These are phyloP conservation scores for Aphaenogaster ashmeadi DNA, from an alignment of 1,140 invertebrate species.

Conservation along the genomic window DNA sequence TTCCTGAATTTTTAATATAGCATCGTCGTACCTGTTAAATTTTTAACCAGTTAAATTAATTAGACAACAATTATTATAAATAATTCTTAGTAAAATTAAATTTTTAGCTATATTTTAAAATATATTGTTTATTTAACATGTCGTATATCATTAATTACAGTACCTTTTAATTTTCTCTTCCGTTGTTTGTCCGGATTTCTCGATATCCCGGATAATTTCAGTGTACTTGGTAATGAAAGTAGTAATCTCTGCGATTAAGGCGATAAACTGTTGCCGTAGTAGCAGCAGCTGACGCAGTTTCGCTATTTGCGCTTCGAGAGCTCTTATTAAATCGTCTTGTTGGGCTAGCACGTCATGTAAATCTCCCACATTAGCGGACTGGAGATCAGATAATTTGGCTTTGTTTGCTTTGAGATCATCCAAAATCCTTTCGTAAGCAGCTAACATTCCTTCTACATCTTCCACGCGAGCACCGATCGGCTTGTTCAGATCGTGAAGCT, in stretches of 20 bases:
- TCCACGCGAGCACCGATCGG: slow-evolving; percentile 95
- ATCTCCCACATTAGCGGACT: slow-evolving; percentile 91
- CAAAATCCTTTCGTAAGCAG: slow-evolving; percentile 93
- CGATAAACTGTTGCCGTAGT: slow-evolving; percentile 95
- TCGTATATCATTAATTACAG: background rate
- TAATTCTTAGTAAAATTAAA: background rate
- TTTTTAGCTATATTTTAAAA: background rate
- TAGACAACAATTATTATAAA: background rate
- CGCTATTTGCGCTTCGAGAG: slow-evolving; percentile 94
- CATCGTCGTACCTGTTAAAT: slow-evolving; percentile 91
- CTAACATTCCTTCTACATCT: slow-evolving; percentile 93
- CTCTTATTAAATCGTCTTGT: slow-evolving; percentile 94
- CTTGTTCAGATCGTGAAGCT: slow-evolving; percentile 93
- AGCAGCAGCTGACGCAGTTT: slow-evolving; percentile 92
- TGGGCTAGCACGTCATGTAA: slow-evolving; percentile 93
- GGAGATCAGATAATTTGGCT: slow-evolving; percentile 92
- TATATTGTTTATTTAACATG: background rate
- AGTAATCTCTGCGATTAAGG: slow-evolving; percentile 94
- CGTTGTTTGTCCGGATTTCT: slow-evolving; percentile 91
- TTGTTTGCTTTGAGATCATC: slow-evolving; percentile 94
- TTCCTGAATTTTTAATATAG: slow-evolving; percentile 94
- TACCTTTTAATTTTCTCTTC: slow-evolving; percentile 94
- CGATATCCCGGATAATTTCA: slow-evolving; percentile 94
- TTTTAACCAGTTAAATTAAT: background rate
- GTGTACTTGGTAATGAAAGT: slow-evolving; percentile 95